Evolutionary conservation across 2,888 invertebrate genomes (phyloP).

Genomic region (Eristalinus sepulchralis): DNA sequence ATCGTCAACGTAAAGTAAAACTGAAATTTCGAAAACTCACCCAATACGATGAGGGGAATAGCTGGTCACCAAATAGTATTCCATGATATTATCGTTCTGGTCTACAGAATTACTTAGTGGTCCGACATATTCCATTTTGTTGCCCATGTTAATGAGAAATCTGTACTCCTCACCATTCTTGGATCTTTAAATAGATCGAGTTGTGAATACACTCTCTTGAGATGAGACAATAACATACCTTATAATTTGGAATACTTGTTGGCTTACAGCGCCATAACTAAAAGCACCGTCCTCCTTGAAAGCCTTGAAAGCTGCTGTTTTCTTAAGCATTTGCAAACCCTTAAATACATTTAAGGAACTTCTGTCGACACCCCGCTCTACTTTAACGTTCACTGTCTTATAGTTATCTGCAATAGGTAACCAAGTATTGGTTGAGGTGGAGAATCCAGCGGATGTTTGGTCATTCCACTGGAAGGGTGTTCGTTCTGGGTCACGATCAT

Average conservation of each 20-base stretch:
- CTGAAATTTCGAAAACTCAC: conserved; percentile 64
- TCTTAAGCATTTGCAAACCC: conserved; percentile 82
- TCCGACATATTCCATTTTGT: conserved; percentile 73
- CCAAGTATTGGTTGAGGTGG: conserved; percentile 84
- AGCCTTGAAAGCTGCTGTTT: conserved; percentile 78
- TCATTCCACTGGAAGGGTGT: conserved; percentile 85
- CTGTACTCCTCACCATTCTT: conserved; percentile 76
- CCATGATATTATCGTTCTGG: conserved; percentile 71
- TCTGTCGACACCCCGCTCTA: conserved; percentile 81
- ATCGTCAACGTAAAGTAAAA: neutral
- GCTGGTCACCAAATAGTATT: conserved; percentile 75
- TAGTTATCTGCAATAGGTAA: conserved; percentile 86
- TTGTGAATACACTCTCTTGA: neutral
- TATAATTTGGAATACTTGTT: conserved; percentile 77
- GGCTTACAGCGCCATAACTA: conserved; percentile 75
- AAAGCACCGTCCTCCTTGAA: conserved; percentile 75
- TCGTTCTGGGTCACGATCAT: conserved; percentile 82
- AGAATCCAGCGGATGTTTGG: conserved; percentile 83
- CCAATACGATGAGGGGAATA: conserved; percentile 74
- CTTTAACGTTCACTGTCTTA: conserved; percentile 83
- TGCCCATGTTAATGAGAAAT: conserved; percentile 76
- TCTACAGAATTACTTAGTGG: conserved; percentile 68
- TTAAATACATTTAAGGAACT: conserved; percentile 85
- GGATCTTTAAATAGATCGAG: conserved; percentile 68
- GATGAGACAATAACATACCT: conserved; percentile 72